phyloP scores from a whole-genome alignment of 2,797 vertebrate genomes.

The Tauraco hartlaubi region DNA sequence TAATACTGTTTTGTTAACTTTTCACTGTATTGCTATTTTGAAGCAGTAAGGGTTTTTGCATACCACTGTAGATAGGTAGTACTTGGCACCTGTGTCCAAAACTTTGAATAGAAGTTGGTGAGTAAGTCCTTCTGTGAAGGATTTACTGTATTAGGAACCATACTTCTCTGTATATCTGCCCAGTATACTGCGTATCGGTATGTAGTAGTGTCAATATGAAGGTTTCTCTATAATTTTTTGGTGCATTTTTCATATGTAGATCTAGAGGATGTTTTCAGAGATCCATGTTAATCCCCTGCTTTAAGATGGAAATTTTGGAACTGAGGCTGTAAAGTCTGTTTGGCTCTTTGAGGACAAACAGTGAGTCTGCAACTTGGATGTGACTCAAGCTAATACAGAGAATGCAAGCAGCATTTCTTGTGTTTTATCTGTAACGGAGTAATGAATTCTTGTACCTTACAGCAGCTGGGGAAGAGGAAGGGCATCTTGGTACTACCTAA shows the following conservation, averaged over 20 bases:
- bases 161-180: background rate
- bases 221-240: background rate
- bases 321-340: background rate
- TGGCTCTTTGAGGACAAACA: background rate
- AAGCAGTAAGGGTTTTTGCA: background rate
- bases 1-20: background rate
- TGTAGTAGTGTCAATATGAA: background rate
- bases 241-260: background rate
- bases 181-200: background rate
- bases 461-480: background rate
- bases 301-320: background rate
- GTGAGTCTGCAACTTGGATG: background rate
- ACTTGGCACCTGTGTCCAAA: background rate
- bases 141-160: background rate
- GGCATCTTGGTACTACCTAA: background rate
- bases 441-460: background rate
- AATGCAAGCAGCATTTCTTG: background rate
- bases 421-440: background rate
- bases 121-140: background rate
- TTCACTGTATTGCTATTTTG: background rate
- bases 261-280: background rate
- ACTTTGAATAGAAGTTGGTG: background rate
- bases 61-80: background rate
- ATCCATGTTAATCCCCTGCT: background rate
- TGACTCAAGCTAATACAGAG: background rate